phyloP scores from a whole-genome alignment of 2,113 vertebrate genomes.

The Camelus bactrianus region DNA sequence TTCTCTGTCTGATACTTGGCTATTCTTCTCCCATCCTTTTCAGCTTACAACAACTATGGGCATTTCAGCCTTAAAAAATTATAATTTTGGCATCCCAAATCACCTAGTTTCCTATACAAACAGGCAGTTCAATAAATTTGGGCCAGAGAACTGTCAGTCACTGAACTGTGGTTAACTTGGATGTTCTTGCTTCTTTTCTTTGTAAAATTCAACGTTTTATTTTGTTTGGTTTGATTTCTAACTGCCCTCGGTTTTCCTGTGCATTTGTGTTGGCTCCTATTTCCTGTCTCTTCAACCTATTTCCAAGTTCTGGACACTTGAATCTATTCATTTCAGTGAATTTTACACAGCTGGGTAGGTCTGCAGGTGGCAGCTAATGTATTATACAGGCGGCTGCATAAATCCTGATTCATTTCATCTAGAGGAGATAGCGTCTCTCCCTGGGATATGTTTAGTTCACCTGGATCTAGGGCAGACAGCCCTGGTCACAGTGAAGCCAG shows the following conservation, averaged over 20 bases:
- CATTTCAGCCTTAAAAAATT: neutral
- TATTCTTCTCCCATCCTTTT: neutral
- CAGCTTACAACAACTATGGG: neutral
- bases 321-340: conserved; percentile 9
- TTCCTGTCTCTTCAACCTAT: neutral
- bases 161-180: neutral
- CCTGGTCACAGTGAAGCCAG: neutral
- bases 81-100: neutral
- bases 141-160: neutral
- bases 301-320: neutral
- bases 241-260: neutral
- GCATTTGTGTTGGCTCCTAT: conserved; percentile 37
- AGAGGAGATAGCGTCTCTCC: neutral
- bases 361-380: conserved; percentile 64
- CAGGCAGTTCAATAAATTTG: neutral
- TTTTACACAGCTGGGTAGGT: conserved; percentile 66
- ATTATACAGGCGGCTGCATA: conserved; percentile 63
- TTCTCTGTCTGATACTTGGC: neutral
- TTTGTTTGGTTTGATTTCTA: conserved; percentile 14
- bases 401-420: conserved; percentile 64
- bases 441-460: neutral
- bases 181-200: neutral
- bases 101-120: neutral
- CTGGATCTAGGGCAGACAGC: neutral
- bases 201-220: neutral